A percentile compares a stretch with the other conserved stretches of the same genome.
Conservation (phyloP, 2,888 invertebrate genomes). For the Anaspis maculata region DNA sequence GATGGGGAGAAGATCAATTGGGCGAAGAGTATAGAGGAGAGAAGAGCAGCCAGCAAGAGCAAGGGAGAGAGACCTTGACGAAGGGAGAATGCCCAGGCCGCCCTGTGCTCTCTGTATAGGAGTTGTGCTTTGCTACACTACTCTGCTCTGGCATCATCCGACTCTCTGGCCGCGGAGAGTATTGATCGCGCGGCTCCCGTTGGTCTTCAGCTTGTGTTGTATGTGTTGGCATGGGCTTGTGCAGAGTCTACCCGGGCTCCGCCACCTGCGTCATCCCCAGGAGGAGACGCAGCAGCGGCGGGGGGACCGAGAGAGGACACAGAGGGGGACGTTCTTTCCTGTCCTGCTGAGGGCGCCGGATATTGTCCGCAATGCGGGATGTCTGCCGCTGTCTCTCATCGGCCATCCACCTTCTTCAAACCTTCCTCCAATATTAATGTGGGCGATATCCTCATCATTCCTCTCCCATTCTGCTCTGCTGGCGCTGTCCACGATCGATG, state of each 20-base stretch:
- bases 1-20: background rate
- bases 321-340: constrained; percentile 6
- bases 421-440: too few relatives aligned
- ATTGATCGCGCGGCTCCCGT: constrained; percentile 9
- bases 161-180: too few relatives aligned
- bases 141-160: too few relatives aligned
- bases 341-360: constrained; percentile 10
- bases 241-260: constrained; percentile 1
- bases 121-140: too few relatives aligned
- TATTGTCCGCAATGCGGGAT: constrained; percentile 13
- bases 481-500: too few relatives aligned
- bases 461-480: too few relatives aligned
- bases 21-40: background rate
- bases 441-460: too few relatives aligned
- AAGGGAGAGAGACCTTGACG: background rate
- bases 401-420: constrained; percentile 11
- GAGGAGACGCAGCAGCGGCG: constrained; percentile 7
- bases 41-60: too few relatives aligned
- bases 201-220: constrained; percentile 9
- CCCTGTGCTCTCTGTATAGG: background rate
- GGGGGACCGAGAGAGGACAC: background rate
- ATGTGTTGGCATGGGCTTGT: background rate
- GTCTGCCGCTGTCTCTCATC: background rate
- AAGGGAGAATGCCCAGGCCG: background rate
- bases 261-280: constrained; percentile 17